Percentiles rank a stretch among this genome's conserved stretches.
These are phyloP conservation scores for Synanthedon vespiformis DNA, from an alignment of 2,888 invertebrate species.

Conservation along the genomic window DNA sequence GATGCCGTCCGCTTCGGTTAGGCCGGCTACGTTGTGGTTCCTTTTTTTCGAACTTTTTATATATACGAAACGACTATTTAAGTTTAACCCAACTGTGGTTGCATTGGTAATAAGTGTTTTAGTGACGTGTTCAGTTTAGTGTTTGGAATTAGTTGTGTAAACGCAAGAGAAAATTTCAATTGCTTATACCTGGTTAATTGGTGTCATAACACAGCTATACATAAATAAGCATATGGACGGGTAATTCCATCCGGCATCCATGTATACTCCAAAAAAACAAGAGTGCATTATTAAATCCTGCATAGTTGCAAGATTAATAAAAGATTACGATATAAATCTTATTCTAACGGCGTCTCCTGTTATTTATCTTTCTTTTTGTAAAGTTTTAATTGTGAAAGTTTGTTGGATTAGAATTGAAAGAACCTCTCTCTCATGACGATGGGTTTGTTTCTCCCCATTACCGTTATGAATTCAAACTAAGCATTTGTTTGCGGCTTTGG, in stretches of 20 bases:
- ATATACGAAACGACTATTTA: conserved; percentile 39
- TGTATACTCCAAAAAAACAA: no score
- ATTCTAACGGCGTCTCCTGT: no score
- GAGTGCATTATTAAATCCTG: no score
- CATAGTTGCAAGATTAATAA: no score
- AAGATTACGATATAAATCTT: no score
- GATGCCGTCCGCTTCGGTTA: conserved; percentile 43
- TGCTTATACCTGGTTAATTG: conserved; percentile 5
- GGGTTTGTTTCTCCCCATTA: no score
- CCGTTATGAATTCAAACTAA: no score
- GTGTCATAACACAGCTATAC: no score
- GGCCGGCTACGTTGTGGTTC: conserved; percentile 12
- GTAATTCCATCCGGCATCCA: no score
- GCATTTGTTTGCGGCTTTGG: no score
- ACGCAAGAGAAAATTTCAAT: conserved; percentile 9
- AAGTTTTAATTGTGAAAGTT: conserved; percentile 12
- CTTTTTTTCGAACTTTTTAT: conserved; percentile 46
- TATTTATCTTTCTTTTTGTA: conserved; percentile 6
- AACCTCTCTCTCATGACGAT: not conserved
- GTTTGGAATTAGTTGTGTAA: conserved; percentile 28
- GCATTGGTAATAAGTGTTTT: conserved; percentile 18
- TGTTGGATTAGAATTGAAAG: conserved; percentile 6
- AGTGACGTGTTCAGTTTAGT: conserved; percentile 24
- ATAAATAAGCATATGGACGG: no score
- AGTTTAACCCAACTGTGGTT: conserved; percentile 28